A percentile compares a stretch with the other conserved stretches of the same genome.
phyloP scores from a whole-genome alignment of 2,797 vertebrate species.

The Sciaenops ocellatus region DNA sequence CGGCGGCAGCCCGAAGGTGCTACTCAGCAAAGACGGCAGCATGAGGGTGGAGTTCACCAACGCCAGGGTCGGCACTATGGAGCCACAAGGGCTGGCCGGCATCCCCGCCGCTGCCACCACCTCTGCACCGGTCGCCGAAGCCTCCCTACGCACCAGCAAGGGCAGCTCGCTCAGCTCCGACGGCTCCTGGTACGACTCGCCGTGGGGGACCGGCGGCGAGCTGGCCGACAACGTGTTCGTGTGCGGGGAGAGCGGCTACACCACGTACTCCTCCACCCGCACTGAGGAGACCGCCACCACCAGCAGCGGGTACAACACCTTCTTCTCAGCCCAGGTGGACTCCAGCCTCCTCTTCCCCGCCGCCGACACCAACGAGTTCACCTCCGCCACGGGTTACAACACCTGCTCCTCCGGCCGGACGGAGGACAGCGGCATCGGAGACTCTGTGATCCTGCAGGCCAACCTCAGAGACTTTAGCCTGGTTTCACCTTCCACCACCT shows the following conservation, averaged over 20 bases:
- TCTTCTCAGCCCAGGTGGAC: conserved; percentile 57
- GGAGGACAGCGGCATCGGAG: conserved; percentile 81
- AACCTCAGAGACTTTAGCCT: conserved; percentile 82
- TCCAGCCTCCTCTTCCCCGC: conserved; percentile 44
- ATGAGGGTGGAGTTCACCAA: conserved; percentile 92
- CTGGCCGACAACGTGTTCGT: conserved; percentile 83
- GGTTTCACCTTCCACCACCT: conserved; percentile 80
- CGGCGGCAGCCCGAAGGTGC: conserved; percentile 89
- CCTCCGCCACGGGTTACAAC: conserved; percentile 40
- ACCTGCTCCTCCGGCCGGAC: conserved; percentile 70
- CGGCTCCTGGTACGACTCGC: conserved; percentile 95
- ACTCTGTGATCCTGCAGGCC: conserved; percentile 66
- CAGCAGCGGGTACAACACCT: conserved; percentile 56
- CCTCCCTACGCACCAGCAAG: conserved; percentile 90
- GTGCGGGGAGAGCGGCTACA: conserved; percentile 79
- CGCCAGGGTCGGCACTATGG: conserved; percentile 64
- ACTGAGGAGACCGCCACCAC: conserved; percentile 47
- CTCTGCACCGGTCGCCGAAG: conserved; percentile 54
- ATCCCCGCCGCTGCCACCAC: background rate
- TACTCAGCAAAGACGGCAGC: conserved; percentile 91
- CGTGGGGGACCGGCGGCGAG: conserved; percentile 89
- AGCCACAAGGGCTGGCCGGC: conserved; percentile 44
- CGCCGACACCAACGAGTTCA: conserved; percentile 22
- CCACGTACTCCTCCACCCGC: conserved; percentile 64
- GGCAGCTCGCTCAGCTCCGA: conserved; percentile 95